A percentile compares a stretch with the other conserved stretches of the same genome.
These are phyloP conservation scores for Hemicordylus capensis DNA, from an alignment of 2,113 vertebrate genomes.

Conservation along the genomic window DNA sequence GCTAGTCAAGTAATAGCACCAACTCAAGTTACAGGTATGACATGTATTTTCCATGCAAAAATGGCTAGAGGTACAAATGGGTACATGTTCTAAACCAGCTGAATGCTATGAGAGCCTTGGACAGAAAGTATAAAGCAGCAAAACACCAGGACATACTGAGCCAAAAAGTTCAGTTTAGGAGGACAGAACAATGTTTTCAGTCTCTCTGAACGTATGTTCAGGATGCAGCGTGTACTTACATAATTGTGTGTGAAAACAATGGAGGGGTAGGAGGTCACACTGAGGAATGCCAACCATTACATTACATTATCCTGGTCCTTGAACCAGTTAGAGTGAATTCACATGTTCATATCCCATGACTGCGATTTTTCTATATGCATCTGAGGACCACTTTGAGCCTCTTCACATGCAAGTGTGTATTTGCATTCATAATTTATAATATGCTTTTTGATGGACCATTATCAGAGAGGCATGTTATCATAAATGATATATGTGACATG, in stretches of 20 bases:
- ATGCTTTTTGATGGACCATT: neutral
- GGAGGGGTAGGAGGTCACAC: constrained; percentile 1
- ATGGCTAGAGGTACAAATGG: constrained; percentile 1
- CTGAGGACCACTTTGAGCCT: neutral
- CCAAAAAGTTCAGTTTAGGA: neutral
- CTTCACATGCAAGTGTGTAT: neutral
- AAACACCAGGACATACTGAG: constrained; percentile 3
- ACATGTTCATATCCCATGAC: neutral
- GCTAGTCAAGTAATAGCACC: constrained; percentile 93
- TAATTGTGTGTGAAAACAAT: constrained; percentile 13
- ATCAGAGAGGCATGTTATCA: neutral
- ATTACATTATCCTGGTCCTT: neutral
- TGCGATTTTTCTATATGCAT: neutral
- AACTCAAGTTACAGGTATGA: constrained; percentile 89
- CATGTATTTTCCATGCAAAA: constrained; percentile 27
- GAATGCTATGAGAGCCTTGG: neutral
- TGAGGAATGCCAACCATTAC: neutral
- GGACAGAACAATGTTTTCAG: neutral
- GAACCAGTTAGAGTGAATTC: neutral
- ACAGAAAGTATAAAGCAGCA: neutral
- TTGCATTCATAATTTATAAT: neutral
- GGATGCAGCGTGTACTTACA: neutral
- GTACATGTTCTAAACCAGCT: neutral
- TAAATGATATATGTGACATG: neutral
- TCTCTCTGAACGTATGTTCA: neutral